Evolutionary conservation across 2,888 invertebrate genomes (phyloP).

Genomic region (Sylvicola cinctus): DNA sequence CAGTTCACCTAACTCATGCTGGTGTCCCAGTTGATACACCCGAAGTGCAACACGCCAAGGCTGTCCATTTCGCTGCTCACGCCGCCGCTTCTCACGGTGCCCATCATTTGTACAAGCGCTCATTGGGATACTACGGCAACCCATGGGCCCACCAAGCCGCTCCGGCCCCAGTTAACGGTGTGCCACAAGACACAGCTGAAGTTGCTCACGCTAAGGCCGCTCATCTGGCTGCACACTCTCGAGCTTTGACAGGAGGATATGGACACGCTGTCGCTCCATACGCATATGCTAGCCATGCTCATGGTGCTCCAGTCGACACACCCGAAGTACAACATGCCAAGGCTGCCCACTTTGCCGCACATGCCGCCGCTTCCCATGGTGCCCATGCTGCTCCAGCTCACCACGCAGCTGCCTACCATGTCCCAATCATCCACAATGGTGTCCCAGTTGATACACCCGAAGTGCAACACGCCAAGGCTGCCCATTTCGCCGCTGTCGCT

Average conservation of each 20-base stretch:
- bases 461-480: constrained; percentile 26
- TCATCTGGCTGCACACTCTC: constrained; percentile 29
- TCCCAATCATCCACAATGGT: constrained; percentile 19
- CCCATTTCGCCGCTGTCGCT: constrained; percentile 24
- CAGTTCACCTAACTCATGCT: constrained; percentile 4
- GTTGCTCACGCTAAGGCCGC: constrained; percentile 31
- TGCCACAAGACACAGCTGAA: constrained; percentile 24
- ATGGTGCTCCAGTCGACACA: constrained; percentile 25
- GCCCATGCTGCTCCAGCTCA: constrained; percentile 8
- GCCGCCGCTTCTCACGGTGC: constrained; percentile 14
- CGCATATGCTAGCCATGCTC: constrained; percentile 4
- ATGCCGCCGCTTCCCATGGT: constrained; percentile 16
- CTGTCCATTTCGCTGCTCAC: constrained; percentile 24
- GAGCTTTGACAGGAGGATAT: constrained; percentile 19
- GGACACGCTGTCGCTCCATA: background rate
- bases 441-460: constrained; percentile 30
- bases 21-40: constrained; percentile 19
- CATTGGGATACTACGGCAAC: background rate
- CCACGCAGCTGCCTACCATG: background rate
- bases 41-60: constrained; percentile 27
- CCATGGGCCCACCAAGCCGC: constrained; percentile 4
- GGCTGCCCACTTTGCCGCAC: constrained; percentile 22
- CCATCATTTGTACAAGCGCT: background rate
- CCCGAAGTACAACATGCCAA: constrained; percentile 29
- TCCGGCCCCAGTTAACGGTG: constrained; percentile 14